Evolutionary conservation across 2,888 invertebrate species (phyloP).

Genomic region (Drosophila helvetica): DNA sequence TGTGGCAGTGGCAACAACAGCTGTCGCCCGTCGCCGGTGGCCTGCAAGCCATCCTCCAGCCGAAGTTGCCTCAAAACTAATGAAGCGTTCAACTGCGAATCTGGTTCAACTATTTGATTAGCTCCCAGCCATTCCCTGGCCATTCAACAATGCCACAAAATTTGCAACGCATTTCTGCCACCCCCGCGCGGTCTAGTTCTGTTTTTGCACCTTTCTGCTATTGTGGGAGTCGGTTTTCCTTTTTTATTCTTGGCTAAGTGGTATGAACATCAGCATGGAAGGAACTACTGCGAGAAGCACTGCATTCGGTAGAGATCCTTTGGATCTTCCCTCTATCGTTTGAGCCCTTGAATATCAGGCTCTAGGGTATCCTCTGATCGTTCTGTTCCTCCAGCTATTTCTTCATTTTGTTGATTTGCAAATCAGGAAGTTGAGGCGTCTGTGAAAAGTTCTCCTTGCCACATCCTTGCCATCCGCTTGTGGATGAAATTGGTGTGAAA

Average conservation of each 20-base stretch:
- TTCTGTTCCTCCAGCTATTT: background rate
- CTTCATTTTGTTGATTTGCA: constrained; percentile 16
- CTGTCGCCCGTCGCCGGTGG: constrained; percentile 27
- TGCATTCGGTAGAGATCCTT: background rate
- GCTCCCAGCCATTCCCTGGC: constrained; percentile 12
- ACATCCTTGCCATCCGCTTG: constrained; percentile 21
- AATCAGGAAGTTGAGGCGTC: constrained; percentile 23
- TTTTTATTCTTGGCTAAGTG: background rate
- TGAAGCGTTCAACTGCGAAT: constrained; percentile 55
- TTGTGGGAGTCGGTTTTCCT: background rate
- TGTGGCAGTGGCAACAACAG: constrained; percentile 16
- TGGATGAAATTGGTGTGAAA: constrained; percentile 41
- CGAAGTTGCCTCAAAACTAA: constrained; percentile 52
- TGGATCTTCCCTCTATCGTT: background rate
- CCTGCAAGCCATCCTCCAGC: constrained; percentile 12
- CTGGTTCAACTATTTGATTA: constrained; percentile 58
- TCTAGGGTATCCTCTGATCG: background rate
- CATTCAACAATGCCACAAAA: constrained; percentile 10
- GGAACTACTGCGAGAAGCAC: no score
- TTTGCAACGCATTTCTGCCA: constrained; percentile 16
- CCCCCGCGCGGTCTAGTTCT: background rate
- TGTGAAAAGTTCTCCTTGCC: background rate
- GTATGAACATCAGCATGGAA: no score
- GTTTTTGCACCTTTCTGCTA: constrained; percentile 24
- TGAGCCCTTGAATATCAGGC: no score